Percentiles rank a stretch among this genome's conserved stretches.
Evolutionary conservation across 2,888 invertebrate species (phyloP).

Genomic region (Melanotus villosus): DNA sequence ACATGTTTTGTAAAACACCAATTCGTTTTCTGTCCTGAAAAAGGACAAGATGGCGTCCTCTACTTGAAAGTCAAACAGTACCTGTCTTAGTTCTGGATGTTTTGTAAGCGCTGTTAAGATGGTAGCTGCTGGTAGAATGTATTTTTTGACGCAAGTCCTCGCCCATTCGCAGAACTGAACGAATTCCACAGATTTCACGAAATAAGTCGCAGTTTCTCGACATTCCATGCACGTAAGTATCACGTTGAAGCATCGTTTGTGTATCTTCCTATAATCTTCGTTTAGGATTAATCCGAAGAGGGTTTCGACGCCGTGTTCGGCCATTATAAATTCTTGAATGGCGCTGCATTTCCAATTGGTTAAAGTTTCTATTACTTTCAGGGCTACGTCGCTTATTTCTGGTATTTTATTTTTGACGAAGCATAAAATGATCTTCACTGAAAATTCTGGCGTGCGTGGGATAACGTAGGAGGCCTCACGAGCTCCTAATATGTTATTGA

Average conservation of each 20-base stretch:
- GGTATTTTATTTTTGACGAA: constrained; percentile 23
- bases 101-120: constrained; percentile 29
- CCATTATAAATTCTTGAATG: constrained; percentile 30
- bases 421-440: constrained; percentile 16
- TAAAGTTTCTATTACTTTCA: constrained; percentile 27
- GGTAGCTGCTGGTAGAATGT: constrained; percentile 26
- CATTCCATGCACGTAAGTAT: constrained; percentile 33
- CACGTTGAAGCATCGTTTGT: constrained; percentile 28
- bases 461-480: constrained; percentile 31
- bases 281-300: constrained; percentile 25
- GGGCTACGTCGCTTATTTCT: constrained; percentile 19
- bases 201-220: constrained; percentile 26
- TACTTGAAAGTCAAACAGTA: constrained; percentile 39
- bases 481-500: constrained; percentile 28
- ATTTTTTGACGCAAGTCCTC: constrained; percentile 30
- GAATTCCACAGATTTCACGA: constrained; percentile 37
- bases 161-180: constrained; percentile 40
- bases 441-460: constrained; percentile 26
- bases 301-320: constrained; percentile 6
- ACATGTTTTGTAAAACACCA: constrained; percentile 37
- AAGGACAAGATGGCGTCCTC: constrained; percentile 42
- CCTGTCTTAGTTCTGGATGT: constrained; percentile 12
- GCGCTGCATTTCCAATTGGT: constrained; percentile 8
- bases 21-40: constrained; percentile 35
- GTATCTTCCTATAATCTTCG: constrained; percentile 24